Percentiles rank a stretch among this genome's conserved stretches.
Evolutionary conservation across 1,140 invertebrate genomes (phyloP).

Genomic region (Himalopsyche phryganea): DNA sequence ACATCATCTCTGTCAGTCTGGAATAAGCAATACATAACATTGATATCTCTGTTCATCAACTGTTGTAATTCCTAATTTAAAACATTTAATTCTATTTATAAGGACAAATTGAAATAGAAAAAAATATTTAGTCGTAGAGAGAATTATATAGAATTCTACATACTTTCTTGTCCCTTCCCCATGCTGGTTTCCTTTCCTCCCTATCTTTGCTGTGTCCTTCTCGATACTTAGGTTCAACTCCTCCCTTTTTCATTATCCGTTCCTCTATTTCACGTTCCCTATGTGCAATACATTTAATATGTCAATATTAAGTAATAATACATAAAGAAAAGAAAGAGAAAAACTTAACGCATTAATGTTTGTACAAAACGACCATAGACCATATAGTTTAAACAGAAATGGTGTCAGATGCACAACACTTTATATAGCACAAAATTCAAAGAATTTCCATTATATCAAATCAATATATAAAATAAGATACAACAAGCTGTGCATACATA

Average conservation of each 20-base stretch:
- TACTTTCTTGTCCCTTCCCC: constrained; percentile 39
- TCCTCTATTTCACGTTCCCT: constrained; percentile 54
- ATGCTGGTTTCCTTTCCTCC: constrained; percentile 45
- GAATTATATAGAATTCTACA: no score
- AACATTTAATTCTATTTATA: no score
- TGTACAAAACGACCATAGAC: constrained; percentile 28
- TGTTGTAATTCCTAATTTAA: no score
- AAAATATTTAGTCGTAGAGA: no score
- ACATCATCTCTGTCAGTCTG: constrained; percentile 39
- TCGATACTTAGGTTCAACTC: constrained; percentile 41
- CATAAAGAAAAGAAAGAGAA: no score
- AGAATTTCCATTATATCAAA: constrained; percentile 11
- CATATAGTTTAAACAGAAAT: constrained; percentile 8
- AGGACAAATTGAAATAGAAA: no score
- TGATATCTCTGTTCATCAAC: no score
- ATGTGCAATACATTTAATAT: constrained; percentile 7
- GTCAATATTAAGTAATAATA: no score
- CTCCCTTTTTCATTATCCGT: constrained; percentile 45
- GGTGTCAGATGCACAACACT: constrained; percentile 30
- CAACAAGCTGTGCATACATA: constrained; percentile 1
- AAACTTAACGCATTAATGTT: constrained; percentile 15
- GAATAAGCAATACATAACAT: constrained; percentile 35
- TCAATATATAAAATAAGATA: constrained; percentile 11
- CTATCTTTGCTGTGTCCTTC: constrained; percentile 43
- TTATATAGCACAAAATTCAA: constrained; percentile 21